Base-by-base conservation (phyloP, 2,113 vertebrate genomes). In the Cygnus buccinator region DNA sequence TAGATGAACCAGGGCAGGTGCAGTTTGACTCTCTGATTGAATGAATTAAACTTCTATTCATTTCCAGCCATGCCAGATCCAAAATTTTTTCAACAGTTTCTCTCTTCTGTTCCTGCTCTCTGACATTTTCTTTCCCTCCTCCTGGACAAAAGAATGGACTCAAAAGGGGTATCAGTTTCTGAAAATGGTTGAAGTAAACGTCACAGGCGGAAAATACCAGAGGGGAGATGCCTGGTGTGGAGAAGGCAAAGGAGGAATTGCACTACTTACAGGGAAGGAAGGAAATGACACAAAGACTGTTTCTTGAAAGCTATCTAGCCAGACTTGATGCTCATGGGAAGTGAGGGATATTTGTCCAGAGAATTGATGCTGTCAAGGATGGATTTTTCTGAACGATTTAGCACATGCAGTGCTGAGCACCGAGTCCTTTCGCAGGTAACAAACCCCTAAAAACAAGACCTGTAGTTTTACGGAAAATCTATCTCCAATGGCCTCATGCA, bases 21-120 rank as follows among this genome's bases (percentile, higher is more conserved):
- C 78, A 78, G 91, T 90, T 94, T 94, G 84, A 91, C 78, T 95
- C 72, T 86, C 75, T 95, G 68, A 95, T 48, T 94, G 93, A 91
- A 46, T 62, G 72, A 91, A 79, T 97, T 73, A 93, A 88, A 57
- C 68, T 96, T 89, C 58, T 90, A 91, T 90, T 97, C 75, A 88
- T 80, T 97, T 89, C 87, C 78, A 87, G 78, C 72, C 55, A 48
- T 39, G 35, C 50, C 58, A 75, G 87, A 83, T 91, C 23, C 61
- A 95, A 85, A 84, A 8, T 57, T 21, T 89, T 61, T 82, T 48
- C 43, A 83, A 9, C 17, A 37, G 19, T 94, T 88, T 82, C 71
- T 3, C 0, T 84, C 59, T 93, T 74, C 67, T 92, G 9, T 70
- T 91, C 80, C 54, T 75, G 68, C 66, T 90, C 43, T 75, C 35